Base-by-base conservation (phyloP, 2,113 vertebrate species). In the Hylia prasina region DNA sequence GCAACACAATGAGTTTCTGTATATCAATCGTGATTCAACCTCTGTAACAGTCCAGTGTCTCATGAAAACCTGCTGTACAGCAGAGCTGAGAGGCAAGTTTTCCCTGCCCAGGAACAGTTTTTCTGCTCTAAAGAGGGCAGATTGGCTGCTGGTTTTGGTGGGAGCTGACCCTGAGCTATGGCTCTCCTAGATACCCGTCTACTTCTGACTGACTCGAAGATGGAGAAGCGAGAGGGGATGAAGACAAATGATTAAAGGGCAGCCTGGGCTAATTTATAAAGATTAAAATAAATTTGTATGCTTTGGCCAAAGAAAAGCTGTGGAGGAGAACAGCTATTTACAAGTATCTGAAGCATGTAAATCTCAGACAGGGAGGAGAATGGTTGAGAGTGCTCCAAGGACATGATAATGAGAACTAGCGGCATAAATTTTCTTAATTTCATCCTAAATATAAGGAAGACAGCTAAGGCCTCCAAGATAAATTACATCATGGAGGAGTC, bases 381-480 rank as follows among this genome's bases (percentile, higher is more conserved):
- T 37, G 48, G 66, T 61, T 92, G 71, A 92, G 83, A 93, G 69
- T 93, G 66, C 92, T 94, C 90, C 93, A 95, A 96, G 91, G 92
- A 88, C 88, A 84, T 40, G 30, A 87, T 93, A 96, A 96, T 79
- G 73, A 95, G 85, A 97, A 89, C 66, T 78, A 93, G 91, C 61
- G 78, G 85, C 81, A 97, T 96, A 88, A 93, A 96, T 95, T 96
- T 91, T 91, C 84, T 93, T 96, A 89, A 96, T 95, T 97, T 93
- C 87, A 61, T 93, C 90, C 86, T 96, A 91, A 95, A 89, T 94
- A 88, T 90, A 94, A 87, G 70, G 77, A 89, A 87, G 91, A 94
- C 0, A 1, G 78, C 72, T 90, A 72, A 92, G 96, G 85, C 33
- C 77, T 90, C 85, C 3, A 37, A 88, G 81, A 95, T 97, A 92